These are phyloP conservation scores for Tragelaphus scriptus DNA, from an alignment of 2,113 vertebrate genomes.

Conservation along the genomic window DNA sequence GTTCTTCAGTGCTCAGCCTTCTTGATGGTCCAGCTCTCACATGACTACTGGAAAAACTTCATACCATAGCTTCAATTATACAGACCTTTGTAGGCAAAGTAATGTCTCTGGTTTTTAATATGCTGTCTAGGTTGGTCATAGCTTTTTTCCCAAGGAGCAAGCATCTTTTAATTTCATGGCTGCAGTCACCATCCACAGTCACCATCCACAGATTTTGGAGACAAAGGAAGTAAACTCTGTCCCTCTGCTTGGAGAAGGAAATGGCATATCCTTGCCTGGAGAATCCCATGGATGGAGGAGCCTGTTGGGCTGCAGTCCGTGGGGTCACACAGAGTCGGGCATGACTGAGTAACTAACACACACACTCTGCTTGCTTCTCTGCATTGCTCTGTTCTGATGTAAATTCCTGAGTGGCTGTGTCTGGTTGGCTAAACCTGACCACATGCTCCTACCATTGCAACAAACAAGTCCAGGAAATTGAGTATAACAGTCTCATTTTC, in stretches of 20 bases:
- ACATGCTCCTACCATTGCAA: background rate
- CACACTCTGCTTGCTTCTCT: background rate
- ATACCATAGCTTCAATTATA: no score
- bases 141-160: background rate
- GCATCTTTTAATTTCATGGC: background rate
- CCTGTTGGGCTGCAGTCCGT: rapidly evolving
- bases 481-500: background rate
- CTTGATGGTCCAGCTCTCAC: no score
- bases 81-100: background rate
- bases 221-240: background rate
- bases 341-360: background rate
- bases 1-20: no score
- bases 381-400: background rate
- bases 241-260: background rate
- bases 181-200: background rate
- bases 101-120: background rate
- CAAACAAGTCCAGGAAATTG: background rate
- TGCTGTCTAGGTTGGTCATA: background rate
- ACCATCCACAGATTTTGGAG: background rate
- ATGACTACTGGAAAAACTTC: no score
- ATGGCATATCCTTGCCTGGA: background rate
- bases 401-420: background rate
- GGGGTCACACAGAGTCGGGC: background rate
- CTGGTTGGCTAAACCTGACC: background rate
- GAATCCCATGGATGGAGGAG: background rate